Conservation (phyloP, 2,888 invertebrate species). For the Erannis defoliaria region DNA sequence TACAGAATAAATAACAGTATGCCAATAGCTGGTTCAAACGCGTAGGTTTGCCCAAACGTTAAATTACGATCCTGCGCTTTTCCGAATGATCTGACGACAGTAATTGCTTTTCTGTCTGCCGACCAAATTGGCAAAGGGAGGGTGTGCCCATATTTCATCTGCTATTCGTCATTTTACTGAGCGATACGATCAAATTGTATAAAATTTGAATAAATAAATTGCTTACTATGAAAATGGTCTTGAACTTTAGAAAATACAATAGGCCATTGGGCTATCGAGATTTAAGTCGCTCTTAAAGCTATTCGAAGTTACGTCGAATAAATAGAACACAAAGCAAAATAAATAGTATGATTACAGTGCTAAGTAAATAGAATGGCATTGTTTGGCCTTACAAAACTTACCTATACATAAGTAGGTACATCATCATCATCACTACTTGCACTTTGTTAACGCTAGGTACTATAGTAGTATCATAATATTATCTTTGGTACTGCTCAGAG, state of each 20-base stretch:
- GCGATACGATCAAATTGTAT: constrained; percentile 46
- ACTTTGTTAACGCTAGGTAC: too few relatives aligned
- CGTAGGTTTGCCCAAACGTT: constrained; percentile 17
- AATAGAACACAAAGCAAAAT: constrained; percentile 7
- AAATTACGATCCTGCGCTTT: constrained; percentile 72
- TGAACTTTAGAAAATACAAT: constrained; percentile 35
- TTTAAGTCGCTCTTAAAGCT: constrained; percentile 21
- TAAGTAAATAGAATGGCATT: not conserved
- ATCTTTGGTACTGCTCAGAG: too few relatives aligned
- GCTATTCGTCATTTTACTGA: constrained; percentile 37
- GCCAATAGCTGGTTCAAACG: not conserved
- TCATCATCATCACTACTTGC: not conserved
- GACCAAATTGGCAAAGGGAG: constrained; percentile 65
- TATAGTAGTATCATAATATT: too few relatives aligned
- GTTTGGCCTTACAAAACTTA: not conserved
- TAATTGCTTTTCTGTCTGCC: constrained; percentile 76
- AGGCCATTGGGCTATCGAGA: constrained; percentile 31
- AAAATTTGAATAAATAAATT: constrained; percentile 46
- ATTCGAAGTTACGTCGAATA: constrained; percentile 19
- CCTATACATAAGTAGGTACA: not conserved
- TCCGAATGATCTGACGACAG: constrained; percentile 75
- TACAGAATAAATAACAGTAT: not conserved
- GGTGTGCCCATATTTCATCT: constrained; percentile 43
- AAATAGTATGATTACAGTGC: constrained; percentile 2
- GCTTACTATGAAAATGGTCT: constrained; percentile 33